Conservation (phyloP, 2,113 vertebrate genomes). For the Platysternon megacephalum region DNA sequence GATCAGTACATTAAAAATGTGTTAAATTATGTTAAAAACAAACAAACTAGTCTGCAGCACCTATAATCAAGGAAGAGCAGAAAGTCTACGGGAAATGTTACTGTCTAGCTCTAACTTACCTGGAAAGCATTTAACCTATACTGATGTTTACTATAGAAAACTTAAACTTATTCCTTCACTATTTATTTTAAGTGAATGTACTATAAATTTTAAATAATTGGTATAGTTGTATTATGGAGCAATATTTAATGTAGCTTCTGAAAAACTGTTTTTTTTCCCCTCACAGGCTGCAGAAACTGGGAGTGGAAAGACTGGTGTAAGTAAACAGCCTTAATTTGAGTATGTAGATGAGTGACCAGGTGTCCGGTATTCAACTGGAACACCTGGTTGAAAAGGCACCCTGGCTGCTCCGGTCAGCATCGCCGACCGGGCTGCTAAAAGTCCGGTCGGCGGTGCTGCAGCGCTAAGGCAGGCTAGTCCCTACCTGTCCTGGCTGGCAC, state of each 20-base stretch:
- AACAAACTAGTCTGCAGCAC: not conserved
- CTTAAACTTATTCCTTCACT: no score
- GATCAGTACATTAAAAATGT: not conserved
- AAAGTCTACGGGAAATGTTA: not conserved
- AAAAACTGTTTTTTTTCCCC: not conserved
- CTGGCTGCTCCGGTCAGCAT: no score
- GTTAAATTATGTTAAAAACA: no score
- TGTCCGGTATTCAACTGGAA: no score
- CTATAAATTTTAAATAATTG: not conserved
- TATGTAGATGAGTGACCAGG: not conserved
- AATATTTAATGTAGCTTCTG: not conserved
- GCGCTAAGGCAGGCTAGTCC: no score
- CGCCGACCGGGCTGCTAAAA: no score
- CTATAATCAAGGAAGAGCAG: not conserved
- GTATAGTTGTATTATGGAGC: not conserved
- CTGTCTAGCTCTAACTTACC: not conserved
- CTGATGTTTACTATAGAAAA: not conserved
- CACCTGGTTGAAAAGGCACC: no score
- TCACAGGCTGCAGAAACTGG: constrained; percentile 96
- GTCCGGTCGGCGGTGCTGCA: no score
- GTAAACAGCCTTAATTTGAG: constrained; percentile 64
- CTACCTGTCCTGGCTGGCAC: no score
- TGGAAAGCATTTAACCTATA: not conserved
- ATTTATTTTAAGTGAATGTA: not conserved
- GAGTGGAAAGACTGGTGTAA: constrained; percentile 98